A percentile compares a stretch with the other conserved stretches of the same genome.
phyloP scores from a whole-genome alignment of 2,797 vertebrate species.

The Gastrophryne carolinensis region DNA sequence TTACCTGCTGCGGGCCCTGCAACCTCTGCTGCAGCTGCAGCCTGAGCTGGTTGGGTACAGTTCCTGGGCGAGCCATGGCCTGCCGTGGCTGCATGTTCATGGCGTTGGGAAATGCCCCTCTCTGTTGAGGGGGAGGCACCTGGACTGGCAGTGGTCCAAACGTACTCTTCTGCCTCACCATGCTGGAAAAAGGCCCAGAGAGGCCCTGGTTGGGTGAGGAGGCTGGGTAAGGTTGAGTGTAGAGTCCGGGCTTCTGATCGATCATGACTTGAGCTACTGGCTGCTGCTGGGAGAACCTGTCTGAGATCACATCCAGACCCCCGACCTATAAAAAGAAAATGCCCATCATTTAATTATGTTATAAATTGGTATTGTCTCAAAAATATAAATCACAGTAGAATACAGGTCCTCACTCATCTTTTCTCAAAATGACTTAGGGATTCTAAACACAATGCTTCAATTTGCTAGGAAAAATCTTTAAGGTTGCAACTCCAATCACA shows the following conservation, averaged over 20 bases:
- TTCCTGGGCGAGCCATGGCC: conserved; percentile 69
- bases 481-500: too few relatives aligned
- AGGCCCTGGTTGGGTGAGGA: conserved; percentile 74
- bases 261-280: conserved; percentile 69
- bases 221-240: conserved; percentile 76
- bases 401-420: too few relatives aligned
- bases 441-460: too few relatives aligned
- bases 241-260: conserved; percentile 76
- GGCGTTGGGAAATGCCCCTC: conserved; percentile 75
- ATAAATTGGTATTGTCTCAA: too few relatives aligned
- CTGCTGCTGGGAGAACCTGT: conserved; percentile 75
- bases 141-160: conserved; percentile 71
- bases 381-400: too few relatives aligned
- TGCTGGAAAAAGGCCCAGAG: conserved; percentile 74
- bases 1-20: conserved; percentile 91
- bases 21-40: conserved; percentile 92
- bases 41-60: conserved; percentile 86
- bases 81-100: conserved; percentile 74
- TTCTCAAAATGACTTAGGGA: too few relatives aligned
- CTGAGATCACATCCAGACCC: conserved; percentile 78
- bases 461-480: too few relatives aligned
- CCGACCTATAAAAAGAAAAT: too few relatives aligned
- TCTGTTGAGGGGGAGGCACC: conserved; percentile 67
- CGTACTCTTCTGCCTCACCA: conserved; percentile 73
- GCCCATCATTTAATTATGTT: too few relatives aligned